Percentiles rank a stretch among this genome's conserved stretches.
Conservation (phyloP, 1,140 invertebrate genomes). For the Ladona fulva region DNA sequence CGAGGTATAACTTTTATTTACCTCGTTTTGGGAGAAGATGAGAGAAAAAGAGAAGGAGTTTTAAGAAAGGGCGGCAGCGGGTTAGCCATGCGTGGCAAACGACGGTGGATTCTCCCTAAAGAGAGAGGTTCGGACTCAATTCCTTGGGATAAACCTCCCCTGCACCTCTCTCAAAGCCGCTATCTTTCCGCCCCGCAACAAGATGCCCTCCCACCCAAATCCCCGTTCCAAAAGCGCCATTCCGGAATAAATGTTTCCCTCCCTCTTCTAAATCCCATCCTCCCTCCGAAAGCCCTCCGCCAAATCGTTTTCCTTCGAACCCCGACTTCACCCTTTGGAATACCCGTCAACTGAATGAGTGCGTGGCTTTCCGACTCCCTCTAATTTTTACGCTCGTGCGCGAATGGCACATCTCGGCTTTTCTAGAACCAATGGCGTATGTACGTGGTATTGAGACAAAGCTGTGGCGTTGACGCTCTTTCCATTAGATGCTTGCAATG, state of each 20-base stretch:
- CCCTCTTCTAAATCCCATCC: not conserved
- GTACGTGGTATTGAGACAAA: no score
- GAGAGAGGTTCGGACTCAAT: not conserved
- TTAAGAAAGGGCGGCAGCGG: not conserved
- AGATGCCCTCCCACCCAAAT: not conserved
- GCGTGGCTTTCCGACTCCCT: no score
- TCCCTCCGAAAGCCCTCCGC: not conserved
- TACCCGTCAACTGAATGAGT: no score
- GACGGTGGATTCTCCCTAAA: not conserved
- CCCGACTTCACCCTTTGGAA: no score
- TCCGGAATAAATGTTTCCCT: not conserved
- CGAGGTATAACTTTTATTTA: not conserved
- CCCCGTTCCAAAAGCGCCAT: not conserved
- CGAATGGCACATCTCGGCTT: no score
- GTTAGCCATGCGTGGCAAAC: conserved; percentile 2
- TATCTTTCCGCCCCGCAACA: not conserved
- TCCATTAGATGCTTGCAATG: no score
- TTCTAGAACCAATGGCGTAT: no score
- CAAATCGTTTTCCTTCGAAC: not conserved
- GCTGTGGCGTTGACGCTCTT: no score
- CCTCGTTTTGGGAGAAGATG: not conserved
- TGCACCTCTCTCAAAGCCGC: not conserved
- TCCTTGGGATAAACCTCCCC: not conserved
- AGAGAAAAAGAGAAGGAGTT: not conserved
- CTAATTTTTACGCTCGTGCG: no score